A percentile compares a stretch with the other conserved stretches of the same genome.
Conservation (phyloP, 1,140 invertebrate genomes). For the Pseudomyrmex flavicornis region DNA sequence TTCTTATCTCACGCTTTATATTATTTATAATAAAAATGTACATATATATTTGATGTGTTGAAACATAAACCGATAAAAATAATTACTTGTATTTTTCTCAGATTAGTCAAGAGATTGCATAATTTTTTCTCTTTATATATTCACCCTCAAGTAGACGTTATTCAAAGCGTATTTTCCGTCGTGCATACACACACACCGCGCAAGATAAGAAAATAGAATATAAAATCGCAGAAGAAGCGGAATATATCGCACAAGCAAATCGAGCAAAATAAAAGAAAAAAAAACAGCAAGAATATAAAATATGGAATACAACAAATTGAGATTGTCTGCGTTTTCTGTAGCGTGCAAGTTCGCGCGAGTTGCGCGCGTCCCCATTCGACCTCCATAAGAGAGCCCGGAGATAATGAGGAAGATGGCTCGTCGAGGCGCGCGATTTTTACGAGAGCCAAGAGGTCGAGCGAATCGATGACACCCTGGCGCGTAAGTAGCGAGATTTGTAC, state of each 20-base stretch:
- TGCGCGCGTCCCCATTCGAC: constrained; percentile 42
- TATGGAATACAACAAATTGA: neutral
- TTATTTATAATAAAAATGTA: too few species aligned
- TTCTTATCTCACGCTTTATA: neutral
- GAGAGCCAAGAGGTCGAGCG: constrained; percentile 55
- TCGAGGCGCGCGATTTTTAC: constrained; percentile 56
- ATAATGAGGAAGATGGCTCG: constrained; percentile 70
- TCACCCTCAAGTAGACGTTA: too few species aligned
- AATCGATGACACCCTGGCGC: constrained; percentile 65
- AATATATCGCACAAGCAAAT: neutral
- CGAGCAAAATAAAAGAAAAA: constrained; percentile 1
- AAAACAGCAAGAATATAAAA: constrained; percentile 12
- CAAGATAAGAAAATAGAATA: neutral
- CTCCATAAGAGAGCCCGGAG: constrained; percentile 36
- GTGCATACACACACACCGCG: neutral
- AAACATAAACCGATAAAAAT: neutral
- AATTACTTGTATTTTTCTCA: neutral
- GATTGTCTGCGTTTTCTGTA: neutral
- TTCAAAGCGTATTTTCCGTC: neutral
- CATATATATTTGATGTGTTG: neutral
- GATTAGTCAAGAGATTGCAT: too few species aligned
- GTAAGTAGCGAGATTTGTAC: constrained; percentile 58
- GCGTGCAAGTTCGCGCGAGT: neutral
- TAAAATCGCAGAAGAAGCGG: neutral
- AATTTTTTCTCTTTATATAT: too few species aligned